Evolutionary conservation across 2,888 invertebrate genomes (phyloP).

Genomic region (Pelosia muscerda): DNA sequence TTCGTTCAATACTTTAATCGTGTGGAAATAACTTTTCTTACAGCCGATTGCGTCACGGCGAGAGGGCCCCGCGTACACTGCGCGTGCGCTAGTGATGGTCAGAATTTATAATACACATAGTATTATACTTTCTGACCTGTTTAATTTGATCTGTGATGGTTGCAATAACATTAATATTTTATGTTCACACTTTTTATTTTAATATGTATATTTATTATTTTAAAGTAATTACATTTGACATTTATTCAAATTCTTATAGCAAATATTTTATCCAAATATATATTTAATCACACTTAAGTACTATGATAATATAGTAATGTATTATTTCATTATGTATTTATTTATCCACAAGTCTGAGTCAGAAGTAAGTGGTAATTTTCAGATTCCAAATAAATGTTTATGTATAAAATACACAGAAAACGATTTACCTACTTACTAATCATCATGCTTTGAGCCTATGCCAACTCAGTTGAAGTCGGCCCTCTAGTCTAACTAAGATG

Average conservation of each 20-base stretch:
- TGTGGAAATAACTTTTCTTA: slow-evolving; percentile 79
- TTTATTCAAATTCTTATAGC: neutral
- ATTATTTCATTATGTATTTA: no score
- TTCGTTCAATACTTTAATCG: slow-evolving; percentile 75
- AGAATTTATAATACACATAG: slow-evolving; percentile 78
- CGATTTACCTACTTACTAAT: no score
- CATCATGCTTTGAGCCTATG: no score
- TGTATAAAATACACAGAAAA: no score
- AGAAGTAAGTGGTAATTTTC: no score
- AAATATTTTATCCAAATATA: neutral
- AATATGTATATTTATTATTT: neutral
- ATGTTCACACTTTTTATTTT: neutral
- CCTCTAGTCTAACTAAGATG: no score
- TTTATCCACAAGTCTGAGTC: no score
- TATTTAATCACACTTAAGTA: neutral
- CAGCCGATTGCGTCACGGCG: slow-evolving; percentile 71
- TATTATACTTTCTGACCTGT: slow-evolving; percentile 81
- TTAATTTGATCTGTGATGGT: slow-evolving; percentile 64
- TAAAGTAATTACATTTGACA: neutral
- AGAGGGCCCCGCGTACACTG: slow-evolving; percentile 59
- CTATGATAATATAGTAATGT: neutral
- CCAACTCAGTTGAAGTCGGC: no score
- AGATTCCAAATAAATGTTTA: no score
- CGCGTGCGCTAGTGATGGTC: slow-evolving; percentile 67
- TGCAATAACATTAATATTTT: slow-evolving; percentile 62